Base-by-base conservation (phyloP, 1,140 invertebrate genomes). In the Anthonomus grandis region DNA sequence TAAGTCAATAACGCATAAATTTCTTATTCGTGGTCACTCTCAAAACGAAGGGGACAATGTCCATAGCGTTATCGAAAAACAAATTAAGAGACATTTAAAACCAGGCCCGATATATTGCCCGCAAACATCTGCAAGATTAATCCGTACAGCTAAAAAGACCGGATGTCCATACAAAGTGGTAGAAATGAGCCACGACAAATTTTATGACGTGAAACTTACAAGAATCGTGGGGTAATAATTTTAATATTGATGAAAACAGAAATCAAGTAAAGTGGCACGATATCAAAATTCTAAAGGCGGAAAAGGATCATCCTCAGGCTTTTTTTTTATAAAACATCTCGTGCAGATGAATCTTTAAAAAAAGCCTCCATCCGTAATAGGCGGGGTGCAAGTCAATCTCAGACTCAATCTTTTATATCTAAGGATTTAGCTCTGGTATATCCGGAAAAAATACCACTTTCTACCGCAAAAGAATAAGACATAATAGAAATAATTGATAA, bases 41-140 rank as follows among this genome's bases (percentile, higher is more conserved):
- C 21, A 48, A 31, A 25, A 48, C 23, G 72, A 73, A 42, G 69
- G 62, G 0, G 71, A 74, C 58, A 65, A 55, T 31, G 64, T 69
- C 34, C 74, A 74, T 55, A 65, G 65, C 6, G 27, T 70, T 0
- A 75, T 74, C 15, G 71, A 73, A 53, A 72, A 69, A 36, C 52
- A 62, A 48, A 64, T 69, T 38, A 72, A 64, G 60, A 66, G 60
- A 38, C 15, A 60, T 38, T 23, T 56, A 15, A 60, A 57, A 53
- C 59, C 60, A 9, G 63, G 60, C 34, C 64, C 66, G 27, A 63
- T 68, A 21, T 66, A 61, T 41, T 39, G 59, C 12, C 65, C 58
- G 15, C 47, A 42, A 18, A 34, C 51, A 21, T 61, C 38, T 12
- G 22, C 46, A 9, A 12, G 18, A n/a, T 18, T 61, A 10, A 61